These are phyloP conservation scores for Mormyrops attenuatus DNA, from an alignment of 2,797 vertebrate species.

Conservation along the genomic window DNA sequence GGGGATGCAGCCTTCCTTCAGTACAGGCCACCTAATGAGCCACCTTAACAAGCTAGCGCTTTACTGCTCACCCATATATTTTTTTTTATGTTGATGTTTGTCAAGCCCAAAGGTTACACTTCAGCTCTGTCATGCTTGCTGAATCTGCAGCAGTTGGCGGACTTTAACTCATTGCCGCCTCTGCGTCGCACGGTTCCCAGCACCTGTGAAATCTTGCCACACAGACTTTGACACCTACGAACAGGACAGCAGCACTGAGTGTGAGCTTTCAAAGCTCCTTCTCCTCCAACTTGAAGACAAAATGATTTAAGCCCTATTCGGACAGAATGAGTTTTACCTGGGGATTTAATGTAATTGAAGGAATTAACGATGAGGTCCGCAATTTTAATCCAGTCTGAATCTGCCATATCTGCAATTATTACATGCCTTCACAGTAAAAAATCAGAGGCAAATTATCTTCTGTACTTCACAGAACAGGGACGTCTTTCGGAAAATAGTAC, in stretches of 20 bases:
- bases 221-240: background rate
- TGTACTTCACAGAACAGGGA: background rate
- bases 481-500: background rate
- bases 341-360: background rate
- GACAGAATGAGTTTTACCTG: background rate
- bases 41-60: conserved; percentile 61
- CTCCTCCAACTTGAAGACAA: background rate
- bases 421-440: background rate
- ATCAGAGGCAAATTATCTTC: background rate
- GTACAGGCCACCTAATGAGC: conserved; percentile 60
- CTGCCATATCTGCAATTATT: background rate
- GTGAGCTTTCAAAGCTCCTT: background rate
- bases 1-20: conserved; percentile 65
- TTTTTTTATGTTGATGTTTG: conserved; percentile 59
- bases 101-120: conserved; percentile 56
- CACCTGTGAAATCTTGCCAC: background rate
- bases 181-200: background rate
- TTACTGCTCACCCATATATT: conserved; percentile 56
- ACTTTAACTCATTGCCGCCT: conserved; percentile 26
- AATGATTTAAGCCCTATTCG: background rate
- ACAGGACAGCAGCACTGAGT: background rate
- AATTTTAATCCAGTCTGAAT: background rate
- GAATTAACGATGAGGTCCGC: background rate
- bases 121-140: conserved; percentile 41
- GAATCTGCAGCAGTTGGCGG: background rate